Evolutionary conservation across 1,140 invertebrate genomes (phyloP).

Genomic region (Drosophila albomicans): DNA sequence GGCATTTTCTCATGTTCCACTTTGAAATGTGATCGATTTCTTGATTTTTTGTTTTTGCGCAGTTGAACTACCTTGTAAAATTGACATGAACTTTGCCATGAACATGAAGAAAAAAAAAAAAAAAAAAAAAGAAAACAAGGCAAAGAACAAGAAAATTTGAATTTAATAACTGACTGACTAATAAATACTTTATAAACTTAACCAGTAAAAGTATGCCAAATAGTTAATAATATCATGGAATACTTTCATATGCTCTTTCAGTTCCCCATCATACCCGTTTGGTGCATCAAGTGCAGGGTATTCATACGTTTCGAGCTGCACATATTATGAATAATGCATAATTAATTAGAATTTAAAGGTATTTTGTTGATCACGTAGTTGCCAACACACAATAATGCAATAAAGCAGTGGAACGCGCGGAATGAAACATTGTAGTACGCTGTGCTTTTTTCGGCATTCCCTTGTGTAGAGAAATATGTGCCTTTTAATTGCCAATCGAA

Average conservation of each 20-base stretch:
- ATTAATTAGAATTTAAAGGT: constrained; percentile 5
- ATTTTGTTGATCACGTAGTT: constrained; percentile 2
- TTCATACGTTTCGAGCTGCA: not conserved
- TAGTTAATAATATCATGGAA: no score
- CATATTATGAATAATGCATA: constrained; percentile 10
- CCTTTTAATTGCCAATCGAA: constrained; percentile 49
- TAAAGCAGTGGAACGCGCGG: constrained; percentile 17
- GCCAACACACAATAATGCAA: not conserved
- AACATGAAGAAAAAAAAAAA: not conserved
- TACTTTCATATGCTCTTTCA: not conserved
- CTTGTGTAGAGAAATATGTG: constrained; percentile 6
- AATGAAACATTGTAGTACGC: constrained; percentile 53
- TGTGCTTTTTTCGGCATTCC: constrained; percentile 7
- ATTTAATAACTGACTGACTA: not conserved
- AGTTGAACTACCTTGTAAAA: not conserved
- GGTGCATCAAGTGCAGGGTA: not conserved
- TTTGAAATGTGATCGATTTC: constrained; percentile 10
- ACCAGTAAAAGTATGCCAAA: no score
- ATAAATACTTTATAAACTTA: not conserved
- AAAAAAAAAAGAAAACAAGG: not conserved
- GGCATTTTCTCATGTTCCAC: constrained; percentile 2
- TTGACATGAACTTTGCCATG: constrained; percentile 7
- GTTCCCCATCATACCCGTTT: not conserved
- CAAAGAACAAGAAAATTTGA: not conserved
- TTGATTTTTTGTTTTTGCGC: not conserved